Base-by-base conservation (phyloP, 1,140 invertebrate species). In the Drosophila malerkotliana region DNA sequence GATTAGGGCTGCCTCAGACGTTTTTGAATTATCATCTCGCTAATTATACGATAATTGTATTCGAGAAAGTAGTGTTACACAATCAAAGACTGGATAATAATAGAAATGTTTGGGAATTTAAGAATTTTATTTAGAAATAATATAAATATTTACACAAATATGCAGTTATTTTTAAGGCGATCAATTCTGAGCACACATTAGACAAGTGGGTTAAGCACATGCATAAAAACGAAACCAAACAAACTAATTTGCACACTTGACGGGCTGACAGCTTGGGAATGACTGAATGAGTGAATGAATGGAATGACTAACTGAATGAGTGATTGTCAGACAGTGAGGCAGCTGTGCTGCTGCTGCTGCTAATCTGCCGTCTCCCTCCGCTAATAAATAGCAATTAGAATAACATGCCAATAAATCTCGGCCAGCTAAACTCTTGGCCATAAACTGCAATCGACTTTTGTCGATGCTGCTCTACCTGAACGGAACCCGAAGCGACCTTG, bases 381-480 rank as follows among this genome's bases (percentile, higher is more conserved):
- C 79, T 62, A 79, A 88, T 87, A 87, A 87, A 87, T 88, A 72
- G 62, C 83, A 88, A 83, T 87, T 88, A 83, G 83, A 79, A 79
- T 88, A 87, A 83, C 79, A 83, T 79, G 75, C 75, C 73, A 83
- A 88, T 79, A 83, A 63, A 88, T 88, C 82, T 81, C 71, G 63
- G 44, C 71, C 49, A 28, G 67, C 61, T 78, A 60, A 81, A 78
- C 74, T 87, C 64, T 75, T 68, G 52, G 49, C 74, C 75, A 83
- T 83, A 83, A 83, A 81, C 63, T 80, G 72, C 69, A 78, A 68
- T 67, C 44, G 41, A 24, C 49, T 28, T 49, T 30, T 56, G 32
- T 69, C 64, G 63, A 66, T 52, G 59, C 56, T 41, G 37, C 52
- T 55, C 34, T 10, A 41, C 30, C 37, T 58, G 52, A 79, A 68